phyloP scores from a whole-genome alignment of 1,140 invertebrate species.

The Thaumatotibia leucotreta region DNA sequence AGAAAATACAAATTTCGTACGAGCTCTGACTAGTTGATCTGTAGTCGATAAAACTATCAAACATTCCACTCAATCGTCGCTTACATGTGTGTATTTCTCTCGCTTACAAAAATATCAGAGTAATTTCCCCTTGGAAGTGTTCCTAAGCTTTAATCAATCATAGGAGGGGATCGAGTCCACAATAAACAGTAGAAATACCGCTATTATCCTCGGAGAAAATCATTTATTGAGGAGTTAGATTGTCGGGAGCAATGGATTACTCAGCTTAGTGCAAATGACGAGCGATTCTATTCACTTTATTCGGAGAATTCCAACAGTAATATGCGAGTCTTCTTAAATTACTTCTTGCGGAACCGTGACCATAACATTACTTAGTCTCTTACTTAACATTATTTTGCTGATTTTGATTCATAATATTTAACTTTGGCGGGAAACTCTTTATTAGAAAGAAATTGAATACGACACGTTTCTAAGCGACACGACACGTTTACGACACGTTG shows the following conservation, averaged over 20 bases:
- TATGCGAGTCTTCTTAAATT: not conserved
- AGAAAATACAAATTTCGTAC: too few relatives aligned
- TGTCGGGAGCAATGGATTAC: slow-evolving; percentile 33
- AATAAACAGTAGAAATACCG: slow-evolving; percentile 43
- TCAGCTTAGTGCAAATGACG: slow-evolving; percentile 17
- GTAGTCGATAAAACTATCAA: not conserved
- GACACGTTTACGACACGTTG: too few relatives aligned
- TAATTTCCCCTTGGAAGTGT: slow-evolving; percentile 40
- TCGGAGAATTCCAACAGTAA: not conserved
- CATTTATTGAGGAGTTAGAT: slow-evolving; percentile 44
- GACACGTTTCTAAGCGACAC: too few relatives aligned
- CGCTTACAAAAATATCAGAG: slow-evolving; percentile 29
- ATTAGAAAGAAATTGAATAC: too few relatives aligned
- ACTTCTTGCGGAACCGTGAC: not conserved
- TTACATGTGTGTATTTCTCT: not conserved
- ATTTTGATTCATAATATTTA: too few relatives aligned
- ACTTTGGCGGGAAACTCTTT: too few relatives aligned
- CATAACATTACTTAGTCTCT: not conserved
- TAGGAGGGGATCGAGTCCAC: slow-evolving; percentile 37
- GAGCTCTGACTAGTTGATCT: not conserved
- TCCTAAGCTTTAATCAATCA: slow-evolving; percentile 49
- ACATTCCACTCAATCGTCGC: not conserved
- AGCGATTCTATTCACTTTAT: slow-evolving; percentile 4
- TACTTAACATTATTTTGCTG: too few relatives aligned
- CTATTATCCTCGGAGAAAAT: slow-evolving; percentile 42